phyloP scores from a whole-genome alignment of 2,113 vertebrate genomes.

The Amblyornis subalaris region DNA sequence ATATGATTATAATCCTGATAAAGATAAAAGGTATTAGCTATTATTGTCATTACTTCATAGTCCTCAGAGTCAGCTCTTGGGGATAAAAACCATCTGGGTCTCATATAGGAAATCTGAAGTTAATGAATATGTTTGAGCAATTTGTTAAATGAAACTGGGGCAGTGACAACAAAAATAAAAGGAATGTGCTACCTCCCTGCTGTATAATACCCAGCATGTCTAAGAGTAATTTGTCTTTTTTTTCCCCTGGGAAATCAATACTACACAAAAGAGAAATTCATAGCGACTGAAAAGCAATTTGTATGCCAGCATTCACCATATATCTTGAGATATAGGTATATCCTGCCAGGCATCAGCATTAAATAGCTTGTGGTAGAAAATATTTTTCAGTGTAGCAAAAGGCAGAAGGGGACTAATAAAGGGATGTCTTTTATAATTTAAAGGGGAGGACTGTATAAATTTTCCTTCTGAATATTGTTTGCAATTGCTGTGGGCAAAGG shows the following conservation, averaged over 20 bases:
- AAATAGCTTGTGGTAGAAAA: background rate
- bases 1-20: background rate
- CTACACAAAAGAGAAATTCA: background rate
- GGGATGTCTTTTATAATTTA: background rate
- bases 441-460: background rate
- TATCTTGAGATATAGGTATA: background rate
- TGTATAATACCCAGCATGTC: background rate
- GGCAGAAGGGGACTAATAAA: background rate
- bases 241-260: background rate
- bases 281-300: background rate
- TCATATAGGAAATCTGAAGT: background rate
- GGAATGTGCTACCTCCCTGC: background rate
- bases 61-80: background rate
- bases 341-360: background rate
- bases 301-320: background rate
- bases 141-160: background rate
- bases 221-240: background rate
- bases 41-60: conserved; percentile 17
- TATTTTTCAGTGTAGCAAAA: background rate
- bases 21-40: conserved; percentile 3
- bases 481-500: background rate
- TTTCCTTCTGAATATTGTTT: background rate
- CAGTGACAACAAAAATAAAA: background rate
- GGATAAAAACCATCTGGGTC: background rate
- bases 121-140: background rate